These are phyloP conservation scores for Triplophysa siluroides DNA, from an alignment of 2,113 vertebrate genomes.

Conservation along the genomic window DNA sequence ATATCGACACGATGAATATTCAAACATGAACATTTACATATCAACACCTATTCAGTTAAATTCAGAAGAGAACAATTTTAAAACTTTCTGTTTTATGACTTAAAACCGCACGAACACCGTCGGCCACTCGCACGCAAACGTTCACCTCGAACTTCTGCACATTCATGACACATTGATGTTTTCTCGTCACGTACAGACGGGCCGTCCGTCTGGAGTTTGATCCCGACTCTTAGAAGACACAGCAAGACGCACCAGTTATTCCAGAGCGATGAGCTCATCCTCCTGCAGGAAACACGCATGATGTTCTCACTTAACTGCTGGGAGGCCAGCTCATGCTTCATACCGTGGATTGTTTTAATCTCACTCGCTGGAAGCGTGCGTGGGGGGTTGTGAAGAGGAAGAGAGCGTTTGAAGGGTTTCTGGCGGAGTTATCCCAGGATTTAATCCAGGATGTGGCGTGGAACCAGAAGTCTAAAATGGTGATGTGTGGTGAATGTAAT, in stretches of 20 bases:
- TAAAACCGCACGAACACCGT: too few species aligned
- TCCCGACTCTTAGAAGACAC: slow-evolving; percentile 28
- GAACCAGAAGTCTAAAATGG: neutral
- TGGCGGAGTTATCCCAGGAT: neutral
- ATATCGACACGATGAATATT: too few species aligned
- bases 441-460: neutral
- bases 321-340: slow-evolving; percentile 46
- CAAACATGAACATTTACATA: too few species aligned
- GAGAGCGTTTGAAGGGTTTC: neutral
- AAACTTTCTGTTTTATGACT: too few species aligned
- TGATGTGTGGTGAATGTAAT: too few species aligned
- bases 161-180: slow-evolving; percentile 26
- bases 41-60: neutral
- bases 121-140: neutral
- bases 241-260: slow-evolving; percentile 50
- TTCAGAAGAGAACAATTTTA: neutral
- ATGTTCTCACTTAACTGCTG: slow-evolving; percentile 57
- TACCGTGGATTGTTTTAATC: slow-evolving; percentile 51
- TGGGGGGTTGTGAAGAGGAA: neutral
- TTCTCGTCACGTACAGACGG: slow-evolving; percentile 33
- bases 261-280: slow-evolving; percentile 67
- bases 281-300: slow-evolving; percentile 43
- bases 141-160: slow-evolving; percentile 8
- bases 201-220: slow-evolving; percentile 4
- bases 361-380: slow-evolving; percentile 15